Conservation (phyloP, 2,888 invertebrate genomes). For the Spodoptera littoralis region DNA sequence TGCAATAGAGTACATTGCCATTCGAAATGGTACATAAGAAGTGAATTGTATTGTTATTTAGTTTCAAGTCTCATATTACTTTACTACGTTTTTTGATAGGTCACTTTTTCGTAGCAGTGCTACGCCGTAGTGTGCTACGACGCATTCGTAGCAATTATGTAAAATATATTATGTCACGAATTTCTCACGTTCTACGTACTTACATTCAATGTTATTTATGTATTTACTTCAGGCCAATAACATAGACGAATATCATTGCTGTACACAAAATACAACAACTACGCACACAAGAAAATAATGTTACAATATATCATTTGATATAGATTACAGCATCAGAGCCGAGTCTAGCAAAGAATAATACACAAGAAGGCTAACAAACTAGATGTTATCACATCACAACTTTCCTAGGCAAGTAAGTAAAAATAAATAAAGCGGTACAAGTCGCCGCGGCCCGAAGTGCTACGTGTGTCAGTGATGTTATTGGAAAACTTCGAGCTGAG, state of each 20-base stretch:
- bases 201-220: conserved; percentile 1
- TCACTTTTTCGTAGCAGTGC: not conserved
- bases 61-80: too few relatives aligned
- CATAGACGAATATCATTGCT: not conserved
- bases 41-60: too few relatives aligned
- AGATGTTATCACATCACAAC: conserved; percentile 48
- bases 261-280: too few relatives aligned
- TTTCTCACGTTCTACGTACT: conserved; percentile 7
- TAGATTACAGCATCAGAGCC: conserved; percentile 12
- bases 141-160: not conserved
- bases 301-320: too few relatives aligned
- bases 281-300: too few relatives aligned
- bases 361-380: conserved; percentile 45
- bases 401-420: conserved; percentile 40
- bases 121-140: conserved; percentile 24
- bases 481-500: conserved; percentile 69
- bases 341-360: conserved; percentile 35
- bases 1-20: too few relatives aligned
- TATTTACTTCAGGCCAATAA: conserved; percentile 35
- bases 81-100: too few relatives aligned
- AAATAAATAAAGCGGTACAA: conserved; percentile 40
- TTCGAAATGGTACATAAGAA: too few relatives aligned
- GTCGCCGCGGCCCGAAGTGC: conserved; percentile 53
- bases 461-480: conserved; percentile 60
- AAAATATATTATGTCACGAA: conserved; percentile 7